Evolutionary conservation across 2,113 vertebrate genomes (phyloP).

Genomic region (Ptyas mucosa): DNA sequence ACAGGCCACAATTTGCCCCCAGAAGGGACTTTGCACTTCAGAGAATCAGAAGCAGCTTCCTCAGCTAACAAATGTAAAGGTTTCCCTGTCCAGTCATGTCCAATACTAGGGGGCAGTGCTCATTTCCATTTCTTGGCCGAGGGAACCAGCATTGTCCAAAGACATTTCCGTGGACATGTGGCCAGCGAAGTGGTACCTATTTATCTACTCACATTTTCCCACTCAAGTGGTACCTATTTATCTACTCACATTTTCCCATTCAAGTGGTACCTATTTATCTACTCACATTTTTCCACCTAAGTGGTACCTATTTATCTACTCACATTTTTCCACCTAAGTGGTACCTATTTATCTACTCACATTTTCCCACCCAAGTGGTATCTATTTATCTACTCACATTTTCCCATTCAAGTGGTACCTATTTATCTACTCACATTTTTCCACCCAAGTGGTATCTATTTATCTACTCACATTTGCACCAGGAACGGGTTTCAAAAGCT

Average conservation of each 20-base stretch:
- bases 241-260: not conserved
- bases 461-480: too few relatives aligned
- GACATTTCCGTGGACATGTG: not conserved
- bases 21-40: not conserved
- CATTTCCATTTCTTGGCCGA: not conserved
- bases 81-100: not conserved
- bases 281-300: too few relatives aligned
- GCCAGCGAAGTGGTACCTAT: not conserved
- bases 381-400: too few relatives aligned
- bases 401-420: too few relatives aligned
- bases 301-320: too few relatives aligned
- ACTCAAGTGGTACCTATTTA: not conserved
- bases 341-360: too few relatives aligned
- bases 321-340: too few relatives aligned
- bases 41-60: not conserved
- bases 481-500: too few relatives aligned
- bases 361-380: too few relatives aligned
- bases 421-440: not conserved
- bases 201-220: not conserved
- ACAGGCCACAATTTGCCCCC: not conserved
- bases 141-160: not conserved
- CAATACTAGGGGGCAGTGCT: not conserved
- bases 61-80: not conserved
- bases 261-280: too few relatives aligned
- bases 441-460: too few relatives aligned